Conservation (phyloP, 2,888 invertebrate genomes). For the Branchellion lobata region DNA sequence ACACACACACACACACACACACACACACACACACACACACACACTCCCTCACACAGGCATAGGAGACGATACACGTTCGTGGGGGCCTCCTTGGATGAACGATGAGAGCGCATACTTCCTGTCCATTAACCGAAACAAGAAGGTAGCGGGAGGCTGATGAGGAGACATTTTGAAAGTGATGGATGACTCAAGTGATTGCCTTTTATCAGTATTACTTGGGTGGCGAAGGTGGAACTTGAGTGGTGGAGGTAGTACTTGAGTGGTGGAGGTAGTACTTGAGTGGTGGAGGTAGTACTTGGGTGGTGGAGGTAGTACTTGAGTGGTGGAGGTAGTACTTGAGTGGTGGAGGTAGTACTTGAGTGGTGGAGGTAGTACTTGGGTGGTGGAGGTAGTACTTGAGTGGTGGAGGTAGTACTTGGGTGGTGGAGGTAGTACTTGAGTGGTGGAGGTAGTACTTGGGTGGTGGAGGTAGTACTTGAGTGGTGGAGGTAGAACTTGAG, state of each 20-base stretch:
- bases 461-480: too few relatives aligned
- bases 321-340: too few relatives aligned
- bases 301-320: too few relatives aligned
- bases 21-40: slow-evolving; percentile 8
- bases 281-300: not conserved
- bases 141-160: slow-evolving; percentile 61
- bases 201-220: not conserved
- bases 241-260: not conserved
- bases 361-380: too few relatives aligned
- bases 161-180: slow-evolving; percentile 9
- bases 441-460: too few relatives aligned
- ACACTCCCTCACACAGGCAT: slow-evolving; percentile 52
- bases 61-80: slow-evolving; percentile 85
- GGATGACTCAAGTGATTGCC: too few relatives aligned
- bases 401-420: too few relatives aligned
- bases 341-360: too few relatives aligned
- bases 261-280: not conserved
- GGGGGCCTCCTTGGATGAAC: slow-evolving; percentile 84
- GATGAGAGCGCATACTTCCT: slow-evolving; percentile 76
- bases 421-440: too few relatives aligned
- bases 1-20: slow-evolving; percentile 28
- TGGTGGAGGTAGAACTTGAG: too few relatives aligned
- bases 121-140: slow-evolving; percentile 88
- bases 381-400: too few relatives aligned
- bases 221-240: not conserved